Conservation (phyloP, 2,888 invertebrate species). For the Melieria crassipennis region DNA sequence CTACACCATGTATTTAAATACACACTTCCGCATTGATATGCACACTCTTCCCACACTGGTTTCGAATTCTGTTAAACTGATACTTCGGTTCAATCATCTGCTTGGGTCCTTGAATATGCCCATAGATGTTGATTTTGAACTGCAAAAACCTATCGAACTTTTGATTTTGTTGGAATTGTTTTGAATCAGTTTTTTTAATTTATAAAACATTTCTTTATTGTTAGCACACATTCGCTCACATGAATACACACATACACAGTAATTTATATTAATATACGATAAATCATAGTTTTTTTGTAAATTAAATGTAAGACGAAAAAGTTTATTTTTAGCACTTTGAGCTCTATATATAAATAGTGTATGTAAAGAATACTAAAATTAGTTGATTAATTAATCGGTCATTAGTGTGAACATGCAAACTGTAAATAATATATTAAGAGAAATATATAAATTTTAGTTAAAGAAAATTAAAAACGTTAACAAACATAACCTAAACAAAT, state of each 20-base stretch:
- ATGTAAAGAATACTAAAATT: conserved; percentile 32
- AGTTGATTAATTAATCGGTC: conserved; percentile 8
- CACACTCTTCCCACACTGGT: no score
- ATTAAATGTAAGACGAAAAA: conserved; percentile 43
- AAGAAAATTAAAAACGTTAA: neutral
- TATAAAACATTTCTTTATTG: neutral
- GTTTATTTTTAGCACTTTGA: conserved; percentile 46
- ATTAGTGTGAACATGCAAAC: neutral
- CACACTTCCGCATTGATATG: no score
- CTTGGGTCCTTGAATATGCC: no score
- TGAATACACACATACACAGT: conserved; percentile 14
- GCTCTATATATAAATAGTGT: conserved; percentile 37
- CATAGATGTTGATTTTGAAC: no score
- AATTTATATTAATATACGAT: conserved; percentile 28
- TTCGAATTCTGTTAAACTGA: no score
- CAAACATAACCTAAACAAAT: conserved; percentile 14
- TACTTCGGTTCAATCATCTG: no score
- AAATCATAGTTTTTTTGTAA: conserved; percentile 39
- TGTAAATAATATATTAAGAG: no score
- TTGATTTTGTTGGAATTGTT: neutral
- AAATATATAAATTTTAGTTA: conserved; percentile 20
- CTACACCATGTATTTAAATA: no score
- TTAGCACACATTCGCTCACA: neutral
- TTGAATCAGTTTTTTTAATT: conserved; percentile 1
- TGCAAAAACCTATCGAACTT: no score